phyloP scores from a whole-genome alignment of 2,797 vertebrate species.

The Iguana delicatissima region DNA sequence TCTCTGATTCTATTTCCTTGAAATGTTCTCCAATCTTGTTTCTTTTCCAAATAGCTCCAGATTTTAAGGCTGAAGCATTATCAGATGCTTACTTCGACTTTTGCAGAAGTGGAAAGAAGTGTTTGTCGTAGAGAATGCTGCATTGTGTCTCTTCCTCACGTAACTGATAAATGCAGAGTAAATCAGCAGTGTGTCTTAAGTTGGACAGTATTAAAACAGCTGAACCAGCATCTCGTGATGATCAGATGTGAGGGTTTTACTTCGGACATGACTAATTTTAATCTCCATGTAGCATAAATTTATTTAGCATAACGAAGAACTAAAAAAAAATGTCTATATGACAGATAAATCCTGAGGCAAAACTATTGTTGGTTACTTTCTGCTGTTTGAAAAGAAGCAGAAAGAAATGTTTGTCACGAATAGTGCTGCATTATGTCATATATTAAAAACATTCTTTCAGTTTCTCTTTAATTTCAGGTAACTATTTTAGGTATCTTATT shows the following conservation, averaged over 20 bases:
- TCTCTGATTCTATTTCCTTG: neutral
- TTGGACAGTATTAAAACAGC: constrained; percentile 41
- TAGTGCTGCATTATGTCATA: constrained; percentile 51
- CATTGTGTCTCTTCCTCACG: constrained; percentile 52
- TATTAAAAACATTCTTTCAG: constrained; percentile 28
- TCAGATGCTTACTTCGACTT: constrained; percentile 66
- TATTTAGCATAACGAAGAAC: constrained; percentile 31
- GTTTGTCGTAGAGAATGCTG: constrained; percentile 65
- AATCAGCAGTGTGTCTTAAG: constrained; percentile 64
- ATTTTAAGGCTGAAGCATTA: constrained; percentile 48
- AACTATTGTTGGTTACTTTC: constrained; percentile 61
- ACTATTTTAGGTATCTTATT: neutral
- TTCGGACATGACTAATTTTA: constrained; percentile 35
- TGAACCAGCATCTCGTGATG: constrained; percentile 65
- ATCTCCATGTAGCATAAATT: neutral
- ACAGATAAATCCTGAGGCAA: constrained; percentile 26
- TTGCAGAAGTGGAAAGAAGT: constrained; percentile 50
- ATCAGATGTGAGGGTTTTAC: constrained; percentile 64
- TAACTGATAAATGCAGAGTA: constrained; percentile 68
- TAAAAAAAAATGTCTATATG: constrained; percentile 20
- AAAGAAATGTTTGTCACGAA: constrained; percentile 54
- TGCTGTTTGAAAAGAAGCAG: constrained; percentile 50
- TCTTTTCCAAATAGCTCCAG: constrained; percentile 46
- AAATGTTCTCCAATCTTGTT: constrained; percentile 42
- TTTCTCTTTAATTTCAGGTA: neutral